Evolutionary conservation across 2,888 invertebrate species (phyloP), one percentile per base, ranked within the genome.

Genomic region (Acanthococcus lagerstroemiae): DNA sequence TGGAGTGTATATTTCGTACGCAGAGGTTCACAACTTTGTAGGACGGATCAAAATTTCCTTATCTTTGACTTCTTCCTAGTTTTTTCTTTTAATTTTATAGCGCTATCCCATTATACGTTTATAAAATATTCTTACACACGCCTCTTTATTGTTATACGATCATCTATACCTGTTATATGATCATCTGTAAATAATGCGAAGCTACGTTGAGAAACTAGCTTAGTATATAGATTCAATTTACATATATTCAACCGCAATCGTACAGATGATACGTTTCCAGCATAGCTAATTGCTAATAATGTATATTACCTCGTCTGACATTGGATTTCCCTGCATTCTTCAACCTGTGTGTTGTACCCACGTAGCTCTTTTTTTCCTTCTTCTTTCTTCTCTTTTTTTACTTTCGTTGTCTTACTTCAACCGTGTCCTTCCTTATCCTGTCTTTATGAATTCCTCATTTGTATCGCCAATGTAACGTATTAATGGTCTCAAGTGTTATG

Each of bases 261-360:
- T 60, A 45, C 19, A 45, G 60, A 60, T 60, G 60, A 60, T 60
- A 60, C 60, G 60, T 60, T 60, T 60, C 60, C 60, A 60, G 60
- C 60, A 60, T 60, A 60, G 60, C 60, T 60, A 60, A 60, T 60
- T 60, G 60, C 60, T 60, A 60, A 60, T 60, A 60, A 60, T 60
- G 60, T 60, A 60, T 60, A 48, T 60, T 60, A 60, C 60, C 48
- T 48, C 26, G 60, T 60, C 60, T 60, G 60, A 50, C 60, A 60
- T 48, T 60, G 48, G 60, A 48, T 60, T 60, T 60, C 46, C 46
- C 45, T 48, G 46, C 46, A 45, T 57, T 45, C 45, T 44, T 57
- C 45, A 25, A 12, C n/a, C n/a, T n/a, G 5, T 27, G 7, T n/a
- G 5, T n/a, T 55, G n/a, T 27, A 12, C 46, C 45, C 19, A 37